Percentiles rank a stretch among this genome's conserved stretches.
Evolutionary conservation across 2,113 vertebrate species (phyloP).

Genomic region (Gracilinanus agilis): DNA sequence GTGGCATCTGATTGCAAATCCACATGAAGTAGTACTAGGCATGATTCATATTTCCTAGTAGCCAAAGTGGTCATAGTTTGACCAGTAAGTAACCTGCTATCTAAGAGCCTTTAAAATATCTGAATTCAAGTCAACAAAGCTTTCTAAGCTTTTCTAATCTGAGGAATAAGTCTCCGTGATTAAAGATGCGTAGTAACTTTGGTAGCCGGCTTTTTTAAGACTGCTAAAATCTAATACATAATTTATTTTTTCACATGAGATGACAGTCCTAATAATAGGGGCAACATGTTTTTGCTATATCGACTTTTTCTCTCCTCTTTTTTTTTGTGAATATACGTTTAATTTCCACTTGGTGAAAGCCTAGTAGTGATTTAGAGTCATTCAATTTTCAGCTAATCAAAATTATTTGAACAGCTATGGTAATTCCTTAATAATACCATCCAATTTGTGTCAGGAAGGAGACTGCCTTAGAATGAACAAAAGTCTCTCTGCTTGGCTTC

Average conservation of each 20-base stretch:
- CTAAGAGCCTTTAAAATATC: conserved; percentile 57
- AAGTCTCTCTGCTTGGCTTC: conserved; percentile 52
- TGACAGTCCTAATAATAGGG: conserved; percentile 72
- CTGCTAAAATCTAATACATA: conserved; percentile 62
- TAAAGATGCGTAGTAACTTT: conserved; percentile 61
- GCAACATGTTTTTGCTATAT: conserved; percentile 52
- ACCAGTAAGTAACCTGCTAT: conserved; percentile 45
- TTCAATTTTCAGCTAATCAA: conserved; percentile 70
- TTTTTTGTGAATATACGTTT: conserved; percentile 45
- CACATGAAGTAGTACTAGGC: conserved; percentile 60
- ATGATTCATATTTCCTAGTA: conserved; percentile 56
- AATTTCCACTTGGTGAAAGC: conserved; percentile 59
- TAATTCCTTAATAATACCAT: conserved; percentile 48
- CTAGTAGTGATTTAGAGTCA: conserved; percentile 54
- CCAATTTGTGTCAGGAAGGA: conserved; percentile 37
- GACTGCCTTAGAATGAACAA: conserved; percentile 48
- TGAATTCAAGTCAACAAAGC: conserved; percentile 55
- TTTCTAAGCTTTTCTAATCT: conserved; percentile 2
- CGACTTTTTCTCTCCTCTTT: background rate
- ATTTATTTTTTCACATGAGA: conserved; percentile 72
- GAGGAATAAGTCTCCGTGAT: conserved; percentile 58
- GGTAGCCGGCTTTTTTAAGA: conserved; percentile 61
- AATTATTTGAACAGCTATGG: conserved; percentile 20
- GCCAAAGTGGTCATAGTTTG: background rate
- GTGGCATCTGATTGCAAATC: conserved; percentile 63